Evolutionary conservation across 2,113 vertebrate genomes (phyloP).

Genomic region (Oryzias curvinotus): DNA sequence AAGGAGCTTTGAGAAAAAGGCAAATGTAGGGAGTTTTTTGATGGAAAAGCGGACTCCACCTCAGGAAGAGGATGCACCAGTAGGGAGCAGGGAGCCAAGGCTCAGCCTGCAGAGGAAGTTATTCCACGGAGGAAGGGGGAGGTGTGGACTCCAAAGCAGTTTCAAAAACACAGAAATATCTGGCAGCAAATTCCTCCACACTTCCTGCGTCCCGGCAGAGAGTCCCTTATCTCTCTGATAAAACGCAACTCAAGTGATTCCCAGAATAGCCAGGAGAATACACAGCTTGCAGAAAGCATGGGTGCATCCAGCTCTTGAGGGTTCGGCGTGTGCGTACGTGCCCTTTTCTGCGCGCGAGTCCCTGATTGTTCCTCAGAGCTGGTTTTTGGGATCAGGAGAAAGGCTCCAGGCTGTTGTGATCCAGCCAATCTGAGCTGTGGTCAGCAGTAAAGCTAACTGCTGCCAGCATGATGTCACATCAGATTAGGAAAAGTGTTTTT

Average conservation of each 20-base stretch:
- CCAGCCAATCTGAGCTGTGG: slow-evolving; percentile 37
- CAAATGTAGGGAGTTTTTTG: slow-evolving; percentile 62
- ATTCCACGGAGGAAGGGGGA: slow-evolving; percentile 48
- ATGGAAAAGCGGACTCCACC: slow-evolving; percentile 79
- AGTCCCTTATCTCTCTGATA: slow-evolving; percentile 78
- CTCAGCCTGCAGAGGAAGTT: slow-evolving; percentile 73
- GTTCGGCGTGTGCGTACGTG: background rate
- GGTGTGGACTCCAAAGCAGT: slow-evolving; percentile 55
- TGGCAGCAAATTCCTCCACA: slow-evolving; percentile 78
- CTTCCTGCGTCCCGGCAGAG: slow-evolving; percentile 78
- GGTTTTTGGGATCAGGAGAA: slow-evolving; percentile 12
- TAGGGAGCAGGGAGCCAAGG: slow-evolving; percentile 73
- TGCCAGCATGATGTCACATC: slow-evolving; percentile 22
- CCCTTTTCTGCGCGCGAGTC: background rate
- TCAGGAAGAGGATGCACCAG: slow-evolving; percentile 85
- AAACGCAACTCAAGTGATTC: slow-evolving; percentile 70
- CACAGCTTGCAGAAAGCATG: slow-evolving; percentile 54
- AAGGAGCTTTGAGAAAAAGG: slow-evolving; percentile 46
- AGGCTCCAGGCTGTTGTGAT: slow-evolving; percentile 46
- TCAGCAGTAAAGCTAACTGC: slow-evolving; percentile 53
- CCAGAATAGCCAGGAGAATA: slow-evolving; percentile 75
- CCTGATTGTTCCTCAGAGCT: slow-evolving; percentile 42
- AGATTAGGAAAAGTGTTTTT: slow-evolving; percentile 39
- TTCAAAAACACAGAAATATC: slow-evolving; percentile 76
- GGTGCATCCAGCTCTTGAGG: slow-evolving; percentile 35